phyloP scores from a whole-genome alignment of 2,888 invertebrate species.

The Rotaria macrura region DNA sequence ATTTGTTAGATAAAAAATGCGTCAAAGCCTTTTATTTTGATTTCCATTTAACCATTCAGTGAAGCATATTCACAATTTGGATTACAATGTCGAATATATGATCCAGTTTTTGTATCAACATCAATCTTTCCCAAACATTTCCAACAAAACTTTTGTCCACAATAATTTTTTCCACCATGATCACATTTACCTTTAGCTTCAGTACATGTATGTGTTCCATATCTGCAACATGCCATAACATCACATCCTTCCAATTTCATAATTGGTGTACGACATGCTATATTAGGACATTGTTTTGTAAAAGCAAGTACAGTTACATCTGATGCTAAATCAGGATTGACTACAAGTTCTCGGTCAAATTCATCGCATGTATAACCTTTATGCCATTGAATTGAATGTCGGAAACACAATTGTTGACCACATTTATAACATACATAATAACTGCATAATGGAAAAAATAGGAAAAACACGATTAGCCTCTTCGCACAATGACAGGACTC shows the following conservation, averaged over 20 bases:
- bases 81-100: neutral
- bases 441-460: neutral
- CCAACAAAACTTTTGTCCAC: slow-evolving; percentile 19
- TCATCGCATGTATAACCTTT: neutral
- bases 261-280: neutral
- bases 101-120: neutral
- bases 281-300: neutral
- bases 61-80: neutral
- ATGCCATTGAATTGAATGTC: slow-evolving; percentile 1
- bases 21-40: no score
- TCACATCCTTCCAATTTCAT: neutral
- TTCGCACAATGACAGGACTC: no score
- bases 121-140: neutral
- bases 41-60: no score
- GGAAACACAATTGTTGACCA: neutral
- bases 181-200: neutral
- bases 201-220: neutral
- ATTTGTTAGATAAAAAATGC: no score
- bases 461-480: no score
- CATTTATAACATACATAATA: neutral
- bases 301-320: neutral
- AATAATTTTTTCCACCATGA: slow-evolving; percentile 12
- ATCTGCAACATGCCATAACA: slow-evolving; percentile 15
- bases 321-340: slow-evolving; percentile 8
- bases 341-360: neutral